Base-by-base conservation (phyloP, 2,888 invertebrate species). In the Odontocerum albicorne region DNA sequence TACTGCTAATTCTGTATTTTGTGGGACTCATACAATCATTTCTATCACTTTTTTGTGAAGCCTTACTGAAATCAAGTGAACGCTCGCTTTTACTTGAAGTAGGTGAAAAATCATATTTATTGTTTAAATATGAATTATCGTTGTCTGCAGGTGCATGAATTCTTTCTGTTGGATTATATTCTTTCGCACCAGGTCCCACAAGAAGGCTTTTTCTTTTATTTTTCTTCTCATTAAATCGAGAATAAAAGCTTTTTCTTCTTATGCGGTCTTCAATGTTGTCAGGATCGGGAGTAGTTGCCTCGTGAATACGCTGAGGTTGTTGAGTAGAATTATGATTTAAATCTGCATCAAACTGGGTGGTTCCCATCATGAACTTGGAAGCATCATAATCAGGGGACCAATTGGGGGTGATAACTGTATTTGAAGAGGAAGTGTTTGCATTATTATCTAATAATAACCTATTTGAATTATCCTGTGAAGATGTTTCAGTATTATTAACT, bases 251-350 rank as follows among this genome's bases (percentile, higher is more conserved):
- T 69, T 92, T 92, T 22, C 94, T 81, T 63, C 90, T 81, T 65
- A 94, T 94, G 65, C 94, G 81, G 66, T 94, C 94, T 46, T 87
- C 86, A 35, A 94, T 86, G 55, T 90, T 91, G 66, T 90, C 90
- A 59, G 72, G 72, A 58, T 85, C 78, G 8, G 77, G 76, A 8
- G 75, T 71, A 21, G 70, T 70, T 17, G 75, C 68, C 66, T 72
- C 82, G 67, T 60, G 80, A 69, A 65, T 79, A 65, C 70, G 77
- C 61, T 64, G 71, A 64, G 66, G 75, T 63, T 64, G 72, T 65
- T 62, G 73, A 66, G 64, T 59, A 16, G 35, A 31, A 32, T 40
- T 55, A 10, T 46, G 45, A 36, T 40, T 49, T 13, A 16, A 35
- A n/a, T 38, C 55, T 72, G 70, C 63, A 72, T 74, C 59, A n/a